Conservation (phyloP, 2,113 vertebrate species). For the Mustela nigripes region DNA sequence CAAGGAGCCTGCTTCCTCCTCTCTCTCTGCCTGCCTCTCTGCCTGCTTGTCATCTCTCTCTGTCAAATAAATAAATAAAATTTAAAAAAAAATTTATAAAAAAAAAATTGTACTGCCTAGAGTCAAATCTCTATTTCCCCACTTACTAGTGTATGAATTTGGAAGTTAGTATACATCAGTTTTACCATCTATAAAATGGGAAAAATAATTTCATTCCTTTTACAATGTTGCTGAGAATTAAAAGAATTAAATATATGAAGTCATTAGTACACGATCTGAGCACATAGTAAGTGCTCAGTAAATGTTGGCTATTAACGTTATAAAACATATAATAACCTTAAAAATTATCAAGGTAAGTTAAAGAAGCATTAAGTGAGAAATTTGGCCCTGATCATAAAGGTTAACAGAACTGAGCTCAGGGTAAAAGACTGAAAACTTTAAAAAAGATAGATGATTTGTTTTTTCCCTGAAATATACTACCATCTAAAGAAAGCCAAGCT, state of each 20-base stretch:
- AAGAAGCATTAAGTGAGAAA: neutral
- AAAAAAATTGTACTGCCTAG: neutral
- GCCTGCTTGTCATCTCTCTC: no score
- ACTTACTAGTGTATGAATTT: neutral
- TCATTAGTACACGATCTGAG: neutral
- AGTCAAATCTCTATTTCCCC: neutral
- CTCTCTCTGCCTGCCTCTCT: no score
- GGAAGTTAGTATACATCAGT: neutral
- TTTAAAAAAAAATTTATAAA: no score
- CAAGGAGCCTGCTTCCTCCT: no score
- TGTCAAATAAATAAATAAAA: no score
- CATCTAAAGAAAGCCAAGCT: neutral
- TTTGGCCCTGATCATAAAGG: neutral
- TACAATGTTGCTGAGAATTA: neutral
- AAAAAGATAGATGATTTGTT: neutral
- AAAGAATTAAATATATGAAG: neutral
- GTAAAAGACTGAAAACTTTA: neutral
- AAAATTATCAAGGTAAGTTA: neutral
- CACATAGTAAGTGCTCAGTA: neutral
- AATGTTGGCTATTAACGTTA: neutral
- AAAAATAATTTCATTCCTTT: neutral
- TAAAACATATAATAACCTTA: neutral
- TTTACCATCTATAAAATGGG: neutral
- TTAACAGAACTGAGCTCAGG: neutral
- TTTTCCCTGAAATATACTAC: neutral